phyloP scores from a whole-genome alignment of 2,113 vertebrate genomes.

The Phocoena phocoena region DNA sequence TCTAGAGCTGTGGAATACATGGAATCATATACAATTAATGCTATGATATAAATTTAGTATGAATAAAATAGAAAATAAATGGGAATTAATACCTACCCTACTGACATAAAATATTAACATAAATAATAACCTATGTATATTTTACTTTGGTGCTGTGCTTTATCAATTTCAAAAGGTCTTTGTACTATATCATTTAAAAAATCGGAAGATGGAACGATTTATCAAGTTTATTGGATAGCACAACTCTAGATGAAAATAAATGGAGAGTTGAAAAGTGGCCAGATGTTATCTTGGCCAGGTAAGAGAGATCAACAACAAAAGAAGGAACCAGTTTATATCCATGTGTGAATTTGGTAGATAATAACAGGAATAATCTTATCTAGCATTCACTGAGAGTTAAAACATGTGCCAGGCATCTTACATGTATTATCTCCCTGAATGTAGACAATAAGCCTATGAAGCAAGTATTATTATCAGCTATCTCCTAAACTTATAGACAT shows the following conservation, averaged over 20 bases:
- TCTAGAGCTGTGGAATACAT: background rate
- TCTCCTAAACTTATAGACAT: background rate
- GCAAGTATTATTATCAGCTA: background rate
- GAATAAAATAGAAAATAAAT: constrained; percentile 43
- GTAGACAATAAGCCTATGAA: background rate
- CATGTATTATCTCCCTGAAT: background rate
- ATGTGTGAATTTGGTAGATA: background rate
- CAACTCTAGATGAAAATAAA: background rate
- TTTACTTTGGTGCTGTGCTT: background rate
- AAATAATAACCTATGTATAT: background rate
- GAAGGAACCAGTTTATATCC: background rate
- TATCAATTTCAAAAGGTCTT: background rate
- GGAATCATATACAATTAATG: background rate
- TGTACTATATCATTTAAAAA: background rate
- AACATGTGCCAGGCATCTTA: background rate
- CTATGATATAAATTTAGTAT: background rate
- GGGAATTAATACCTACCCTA: background rate
- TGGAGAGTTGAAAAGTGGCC: background rate
- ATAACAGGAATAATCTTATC: background rate
- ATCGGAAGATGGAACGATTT: background rate
- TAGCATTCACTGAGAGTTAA: background rate
- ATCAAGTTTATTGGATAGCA: background rate
- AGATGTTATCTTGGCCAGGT: background rate
- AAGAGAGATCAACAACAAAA: background rate
- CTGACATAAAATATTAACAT: constrained; percentile 18